These are phyloP conservation scores for Sphecodes monilicornis DNA, from an alignment of 2,888 invertebrate species.

Conservation along the genomic window DNA sequence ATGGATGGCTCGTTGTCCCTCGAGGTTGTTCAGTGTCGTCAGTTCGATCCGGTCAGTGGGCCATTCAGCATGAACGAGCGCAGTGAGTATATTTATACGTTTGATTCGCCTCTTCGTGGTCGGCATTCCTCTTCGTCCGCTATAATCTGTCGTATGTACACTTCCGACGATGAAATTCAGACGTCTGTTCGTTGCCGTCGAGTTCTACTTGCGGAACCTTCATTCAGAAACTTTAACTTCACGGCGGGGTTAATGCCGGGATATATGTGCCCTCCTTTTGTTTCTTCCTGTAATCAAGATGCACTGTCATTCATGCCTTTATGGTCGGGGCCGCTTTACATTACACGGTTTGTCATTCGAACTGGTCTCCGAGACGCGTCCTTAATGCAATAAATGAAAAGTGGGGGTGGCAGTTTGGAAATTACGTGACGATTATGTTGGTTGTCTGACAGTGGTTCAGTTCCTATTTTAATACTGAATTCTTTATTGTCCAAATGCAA, in stretches of 20 bases:
- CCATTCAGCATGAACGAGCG: conserved; percentile 82
- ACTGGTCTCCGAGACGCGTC: background rate
- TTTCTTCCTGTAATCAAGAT: background rate
- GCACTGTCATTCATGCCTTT: background rate
- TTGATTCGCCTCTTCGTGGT: conserved; percentile 21
- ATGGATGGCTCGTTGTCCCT: conserved; percentile 79
- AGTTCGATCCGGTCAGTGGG: conserved; percentile 83
- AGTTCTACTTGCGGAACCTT: background rate
- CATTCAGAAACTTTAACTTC: background rate
- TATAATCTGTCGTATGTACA: background rate
- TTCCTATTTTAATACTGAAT: too few relatives aligned
- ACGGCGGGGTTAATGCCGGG: background rate
- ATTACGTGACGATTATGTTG: too few relatives aligned
- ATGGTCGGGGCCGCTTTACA: background rate
- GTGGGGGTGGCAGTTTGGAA: background rate
- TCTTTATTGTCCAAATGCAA: too few relatives aligned
- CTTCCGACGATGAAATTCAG: background rate
- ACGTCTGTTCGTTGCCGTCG: background rate
- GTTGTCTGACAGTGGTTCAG: too few relatives aligned
- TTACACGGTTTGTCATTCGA: background rate
- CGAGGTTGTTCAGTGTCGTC: conserved; percentile 81
- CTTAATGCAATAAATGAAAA: background rate
- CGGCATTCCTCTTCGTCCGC: background rate
- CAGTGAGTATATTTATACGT: conserved; percentile 72
- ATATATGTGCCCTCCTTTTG: conserved; percentile 7